Conservation (phyloP, 2,888 invertebrate species). For the Cyrtodaria siliqua region DNA sequence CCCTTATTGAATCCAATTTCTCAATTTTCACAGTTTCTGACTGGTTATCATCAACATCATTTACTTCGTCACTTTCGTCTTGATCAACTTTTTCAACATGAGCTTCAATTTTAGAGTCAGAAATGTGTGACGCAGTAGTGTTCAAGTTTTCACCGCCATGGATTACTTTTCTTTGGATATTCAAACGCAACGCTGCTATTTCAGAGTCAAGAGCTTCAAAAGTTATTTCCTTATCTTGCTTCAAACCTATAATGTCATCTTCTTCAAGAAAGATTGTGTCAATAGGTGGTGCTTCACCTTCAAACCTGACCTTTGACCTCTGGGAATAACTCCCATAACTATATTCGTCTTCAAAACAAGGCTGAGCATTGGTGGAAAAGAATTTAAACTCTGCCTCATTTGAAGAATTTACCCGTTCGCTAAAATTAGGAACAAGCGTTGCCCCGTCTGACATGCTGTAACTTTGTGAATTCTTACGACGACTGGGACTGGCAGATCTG, state of each 20-base stretch:
- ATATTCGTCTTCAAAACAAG: constrained; percentile 20
- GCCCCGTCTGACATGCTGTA: too few species aligned
- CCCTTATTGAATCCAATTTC: constrained; percentile 40
- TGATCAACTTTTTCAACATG: constrained; percentile 2
- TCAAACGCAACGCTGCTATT: constrained; percentile 45
- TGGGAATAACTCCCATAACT: constrained; percentile 19
- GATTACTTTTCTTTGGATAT: constrained; percentile 48
- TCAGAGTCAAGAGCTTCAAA: constrained; percentile 60
- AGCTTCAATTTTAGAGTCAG: constrained; percentile 3
- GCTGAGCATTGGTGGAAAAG: constrained; percentile 6
- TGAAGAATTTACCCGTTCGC: too few species aligned
- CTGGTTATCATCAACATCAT: constrained; percentile 2
- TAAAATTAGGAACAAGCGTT: too few species aligned
- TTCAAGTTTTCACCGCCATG: too few species aligned
- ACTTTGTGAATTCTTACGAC: not conserved
- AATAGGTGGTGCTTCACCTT: constrained; percentile 58
- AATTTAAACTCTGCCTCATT: constrained; percentile 12
- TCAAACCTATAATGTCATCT: constrained; percentile 47
- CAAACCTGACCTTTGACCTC: constrained; percentile 60
- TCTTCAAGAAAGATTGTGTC: constrained; percentile 67
- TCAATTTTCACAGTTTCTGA: constrained; percentile 6
- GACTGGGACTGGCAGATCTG: constrained; percentile 43
- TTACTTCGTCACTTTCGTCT: constrained; percentile 8
- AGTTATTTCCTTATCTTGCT: constrained; percentile 50
- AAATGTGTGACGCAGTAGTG: not conserved